Conservation (phyloP, 2,113 vertebrate genomes). For the Xyrauchen texanus region DNA sequence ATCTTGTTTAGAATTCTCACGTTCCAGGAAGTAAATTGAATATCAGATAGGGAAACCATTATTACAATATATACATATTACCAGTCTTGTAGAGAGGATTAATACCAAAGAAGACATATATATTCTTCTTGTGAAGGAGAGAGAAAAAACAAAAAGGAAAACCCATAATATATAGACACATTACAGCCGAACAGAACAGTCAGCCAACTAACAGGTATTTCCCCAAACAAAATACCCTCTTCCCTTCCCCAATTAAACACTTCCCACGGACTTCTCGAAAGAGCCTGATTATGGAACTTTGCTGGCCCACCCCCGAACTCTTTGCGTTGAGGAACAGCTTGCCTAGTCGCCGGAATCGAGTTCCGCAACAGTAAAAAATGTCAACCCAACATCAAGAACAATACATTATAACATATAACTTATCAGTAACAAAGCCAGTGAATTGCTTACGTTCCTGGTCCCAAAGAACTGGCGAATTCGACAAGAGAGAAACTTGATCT, state of each 20-base stretch:
- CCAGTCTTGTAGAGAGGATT: background rate
- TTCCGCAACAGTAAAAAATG: background rate
- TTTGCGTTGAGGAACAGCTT: background rate
- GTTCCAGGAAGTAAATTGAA: slow-evolving; percentile 2
- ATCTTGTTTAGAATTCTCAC: background rate
- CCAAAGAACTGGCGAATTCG: too few relatives aligned
- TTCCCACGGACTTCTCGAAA: background rate
- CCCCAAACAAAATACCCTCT: too few relatives aligned
- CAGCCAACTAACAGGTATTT: too few relatives aligned
- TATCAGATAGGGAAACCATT: slow-evolving; percentile 1
- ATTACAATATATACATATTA: background rate
- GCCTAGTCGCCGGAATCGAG: background rate
- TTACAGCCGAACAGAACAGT: too few relatives aligned
- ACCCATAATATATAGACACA: too few relatives aligned
- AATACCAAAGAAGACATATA: background rate
- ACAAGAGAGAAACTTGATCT: too few relatives aligned
- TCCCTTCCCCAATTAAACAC: too few relatives aligned
- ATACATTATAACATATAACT: too few relatives aligned
- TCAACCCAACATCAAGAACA: background rate
- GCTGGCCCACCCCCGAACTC: background rate
- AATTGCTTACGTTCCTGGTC: background rate
- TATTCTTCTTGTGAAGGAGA: background rate
- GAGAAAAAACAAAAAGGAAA: too few relatives aligned
- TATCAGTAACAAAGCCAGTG: background rate
- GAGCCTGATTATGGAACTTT: background rate